phyloP scores from a whole-genome alignment of 2,113 vertebrate genomes.

The Pao palembangensis region DNA sequence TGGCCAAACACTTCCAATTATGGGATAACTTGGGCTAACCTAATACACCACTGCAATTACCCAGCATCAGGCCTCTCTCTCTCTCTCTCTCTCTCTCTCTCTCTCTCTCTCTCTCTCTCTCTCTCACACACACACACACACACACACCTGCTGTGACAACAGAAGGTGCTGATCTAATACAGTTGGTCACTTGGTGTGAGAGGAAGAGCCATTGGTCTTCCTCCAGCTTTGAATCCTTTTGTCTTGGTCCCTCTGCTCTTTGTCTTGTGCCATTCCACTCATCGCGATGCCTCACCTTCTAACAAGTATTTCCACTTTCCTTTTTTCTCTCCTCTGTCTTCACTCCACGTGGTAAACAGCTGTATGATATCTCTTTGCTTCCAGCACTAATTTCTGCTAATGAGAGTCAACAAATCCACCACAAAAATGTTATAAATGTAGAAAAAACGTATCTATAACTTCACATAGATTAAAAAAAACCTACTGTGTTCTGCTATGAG shows the following conservation, averaged over 20 bases:
- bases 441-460: too few species aligned
- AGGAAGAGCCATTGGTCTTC: conserved; percentile 64
- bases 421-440: too few species aligned
- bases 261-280: conserved; percentile 52
- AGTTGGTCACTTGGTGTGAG: conserved; percentile 65
- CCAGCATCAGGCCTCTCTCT: conserved; percentile 58
- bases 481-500: too few species aligned
- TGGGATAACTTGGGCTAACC: conserved; percentile 72
- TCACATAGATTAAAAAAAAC: too few species aligned
- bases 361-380: too few species aligned
- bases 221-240: conserved; percentile 55
- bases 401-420: too few species aligned
- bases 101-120: too few species aligned
- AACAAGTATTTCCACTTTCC: conserved; percentile 25
- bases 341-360: neutral
- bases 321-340: neutral
- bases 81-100: too few species aligned
- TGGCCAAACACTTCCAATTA: conserved; percentile 80
- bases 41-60: conserved; percentile 80
- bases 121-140: conserved; percentile 44
- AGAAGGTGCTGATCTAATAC: conserved; percentile 73
- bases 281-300: conserved; percentile 24
- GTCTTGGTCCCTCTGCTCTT: conserved; percentile 53
- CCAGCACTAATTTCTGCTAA: too few species aligned
- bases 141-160: conserved; percentile 66